Evolutionary conservation across 2,113 vertebrate genomes (phyloP), one percentile per base, ranked within the genome.

Genomic region (Lipophrys pholis): DNA sequence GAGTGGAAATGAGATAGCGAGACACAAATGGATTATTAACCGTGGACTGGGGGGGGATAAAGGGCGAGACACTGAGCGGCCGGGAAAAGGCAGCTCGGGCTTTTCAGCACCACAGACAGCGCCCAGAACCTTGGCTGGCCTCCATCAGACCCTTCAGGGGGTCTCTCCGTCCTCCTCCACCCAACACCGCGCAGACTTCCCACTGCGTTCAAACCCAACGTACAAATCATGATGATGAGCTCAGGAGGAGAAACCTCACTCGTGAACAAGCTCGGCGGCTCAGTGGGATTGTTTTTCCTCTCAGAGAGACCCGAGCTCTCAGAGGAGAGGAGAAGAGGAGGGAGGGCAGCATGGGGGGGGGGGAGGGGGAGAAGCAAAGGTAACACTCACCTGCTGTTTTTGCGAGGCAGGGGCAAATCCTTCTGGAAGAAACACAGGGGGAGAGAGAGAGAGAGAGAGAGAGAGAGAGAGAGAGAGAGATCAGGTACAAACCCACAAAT

Each of bases 331-430:
- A 9, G 36, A 36, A 39, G 14, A 17, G 16, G 14, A 17, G 16
- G 11, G 8, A 36, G 64, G 36, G 8, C 14, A 38, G n/a, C n/a
- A n/a, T n/a, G n/a, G n/a, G n/a, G n/a, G n/a, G n/a, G n/a, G n/a
- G 3, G 7, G 8, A 35, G 9, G 15, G 41, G n/a, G 15, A 39
- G 41, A 62, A n/a, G 17, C 49, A 30, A 41, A 77, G 45, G 41
- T 51, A 69, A 76, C 61, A 82, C 94, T 94, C 85, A 94, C 94
- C 94, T 94, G 90, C 93, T 94, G 90, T 83, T 94, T 78, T 94
- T 94, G 77, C 93, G 92, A 62, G 94, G 92, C 74, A 94, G 91
- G 8, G 94, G 94, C 80, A 94, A 88, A 85, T 94, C 94, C 94
- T 94, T 91, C 89, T 90, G 81, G 80, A 89, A 89, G 72, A 90